Conservation (phyloP, 2,888 invertebrate species). For the Kryphioiulus occultus region DNA sequence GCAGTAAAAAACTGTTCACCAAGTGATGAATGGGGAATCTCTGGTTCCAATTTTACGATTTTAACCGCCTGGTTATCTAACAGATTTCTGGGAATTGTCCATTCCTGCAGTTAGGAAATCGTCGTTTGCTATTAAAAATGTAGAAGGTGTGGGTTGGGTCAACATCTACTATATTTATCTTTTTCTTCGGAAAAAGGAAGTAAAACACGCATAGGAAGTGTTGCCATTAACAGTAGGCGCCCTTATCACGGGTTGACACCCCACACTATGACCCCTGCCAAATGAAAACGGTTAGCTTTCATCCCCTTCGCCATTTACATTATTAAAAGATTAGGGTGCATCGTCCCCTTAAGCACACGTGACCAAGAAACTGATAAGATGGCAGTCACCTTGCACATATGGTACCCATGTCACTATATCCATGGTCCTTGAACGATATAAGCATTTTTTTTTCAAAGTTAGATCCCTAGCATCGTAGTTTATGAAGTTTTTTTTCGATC, state of each 20-base stretch:
- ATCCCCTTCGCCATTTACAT: conserved; percentile 17
- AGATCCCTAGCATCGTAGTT: neutral
- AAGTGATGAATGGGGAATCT: neutral
- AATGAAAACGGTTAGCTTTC: conserved; percentile 1
- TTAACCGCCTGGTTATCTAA: neutral
- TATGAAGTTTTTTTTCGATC: too few relatives aligned
- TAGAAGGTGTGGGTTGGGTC: neutral
- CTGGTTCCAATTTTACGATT: neutral
- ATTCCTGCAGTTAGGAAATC: neutral
- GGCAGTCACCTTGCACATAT: neutral
- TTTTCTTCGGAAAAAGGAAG: conserved; percentile 15
- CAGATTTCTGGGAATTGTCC: neutral
- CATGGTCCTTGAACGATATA: neutral
- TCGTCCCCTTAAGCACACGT: neutral
- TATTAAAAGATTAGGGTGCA: neutral
- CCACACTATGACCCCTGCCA: conserved; percentile 3
- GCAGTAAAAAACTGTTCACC: neutral
- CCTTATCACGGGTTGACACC: neutral
- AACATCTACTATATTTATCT: conserved; percentile 13
- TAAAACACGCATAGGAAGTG: conserved; percentile 30
- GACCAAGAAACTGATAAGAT: conserved; percentile 24
- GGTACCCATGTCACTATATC: neutral
- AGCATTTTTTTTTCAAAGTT: neutral
- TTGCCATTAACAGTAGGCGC: conserved; percentile 4
- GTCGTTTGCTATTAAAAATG: neutral